These are phyloP conservation scores for Tenthredo amoena DNA, from an alignment of 2,888 invertebrate genomes.

Conservation along the genomic window DNA sequence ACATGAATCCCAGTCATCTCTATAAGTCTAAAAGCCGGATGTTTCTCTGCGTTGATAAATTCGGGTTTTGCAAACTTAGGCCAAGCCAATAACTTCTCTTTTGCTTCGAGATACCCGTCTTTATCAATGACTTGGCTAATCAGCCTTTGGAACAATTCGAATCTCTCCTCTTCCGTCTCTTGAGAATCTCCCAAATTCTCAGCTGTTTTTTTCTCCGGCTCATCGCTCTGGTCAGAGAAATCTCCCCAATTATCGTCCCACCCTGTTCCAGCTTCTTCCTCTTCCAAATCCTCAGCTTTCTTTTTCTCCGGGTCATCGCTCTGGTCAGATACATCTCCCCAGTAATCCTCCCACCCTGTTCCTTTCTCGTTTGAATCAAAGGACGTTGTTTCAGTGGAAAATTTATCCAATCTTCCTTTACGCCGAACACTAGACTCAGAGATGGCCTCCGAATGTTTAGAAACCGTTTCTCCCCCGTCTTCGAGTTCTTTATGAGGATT, in stretches of 20 bases:
- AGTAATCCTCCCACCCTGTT: conserved; percentile 68
- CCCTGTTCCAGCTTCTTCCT: conserved; percentile 50
- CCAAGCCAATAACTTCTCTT: conserved; percentile 67
- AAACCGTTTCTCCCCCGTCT: background rate
- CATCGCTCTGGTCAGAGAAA: conserved; percentile 65
- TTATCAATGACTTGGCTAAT: conserved; percentile 58
- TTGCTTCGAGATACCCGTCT: conserved; percentile 67
- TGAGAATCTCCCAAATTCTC: conserved; percentile 51
- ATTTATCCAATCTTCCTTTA: conserved; percentile 56
- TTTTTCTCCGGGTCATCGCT: conserved; percentile 56
- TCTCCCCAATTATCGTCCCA: conserved; percentile 72
- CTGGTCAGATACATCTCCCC: conserved; percentile 71
- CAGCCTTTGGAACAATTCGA: conserved; percentile 63
- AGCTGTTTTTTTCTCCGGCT: conserved; percentile 51
- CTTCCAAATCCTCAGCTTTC: conserved; percentile 36
- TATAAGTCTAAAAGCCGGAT: conserved; percentile 65
- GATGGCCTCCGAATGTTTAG: conserved; percentile 9
- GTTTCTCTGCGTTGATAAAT: conserved; percentile 63
- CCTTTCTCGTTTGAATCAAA: conserved; percentile 43
- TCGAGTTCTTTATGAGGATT: background rate
- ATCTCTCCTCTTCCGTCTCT: conserved; percentile 67
- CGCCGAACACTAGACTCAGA: background rate
- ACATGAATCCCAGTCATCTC: conserved; percentile 62
- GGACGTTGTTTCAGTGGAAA: conserved; percentile 57
- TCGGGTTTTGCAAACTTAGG: conserved; percentile 64